Evolutionary conservation across 2,797 vertebrate species (phyloP).

Genomic region (Bufotes viridis): DNA sequence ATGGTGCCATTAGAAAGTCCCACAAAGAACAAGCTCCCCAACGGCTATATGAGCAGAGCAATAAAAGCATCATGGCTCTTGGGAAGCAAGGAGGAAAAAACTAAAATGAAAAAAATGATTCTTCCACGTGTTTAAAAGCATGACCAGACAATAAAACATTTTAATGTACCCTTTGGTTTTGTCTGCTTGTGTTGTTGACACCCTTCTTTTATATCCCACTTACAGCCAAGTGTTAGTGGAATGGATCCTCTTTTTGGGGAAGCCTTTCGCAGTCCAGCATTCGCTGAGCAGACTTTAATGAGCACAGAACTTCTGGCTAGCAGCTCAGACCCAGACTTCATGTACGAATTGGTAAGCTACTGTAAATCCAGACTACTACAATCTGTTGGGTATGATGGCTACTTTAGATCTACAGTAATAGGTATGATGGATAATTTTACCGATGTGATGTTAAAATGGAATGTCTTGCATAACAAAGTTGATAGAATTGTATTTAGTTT

Average conservation of each 20-base stretch:
- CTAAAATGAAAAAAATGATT: no score
- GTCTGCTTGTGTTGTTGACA: neutral
- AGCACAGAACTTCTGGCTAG: slow-evolving; percentile 96
- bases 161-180: neutral
- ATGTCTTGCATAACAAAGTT: neutral
- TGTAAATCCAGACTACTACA: neutral
- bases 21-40: no score
- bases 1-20: no score
- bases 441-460: neutral
- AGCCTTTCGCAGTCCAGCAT: slow-evolving; percentile 96
- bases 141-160: neutral
- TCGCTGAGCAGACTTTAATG: slow-evolving; percentile 97
- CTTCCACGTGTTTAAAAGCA: no score
- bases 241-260: slow-evolving; percentile 99
- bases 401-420: neutral
- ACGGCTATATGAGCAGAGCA: no score
- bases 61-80: no score
- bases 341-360: slow-evolving; percentile 95
- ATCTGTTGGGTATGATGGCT: neutral
- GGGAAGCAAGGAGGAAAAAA: no score
- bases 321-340: slow-evolving; percentile 98
- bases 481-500: neutral
- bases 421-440: neutral
- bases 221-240: slow-evolving; percentile 94
- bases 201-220: slow-evolving; percentile 27